phyloP scores from a whole-genome alignment of 2,797 vertebrate genomes.

The Sebastes cheni region DNA sequence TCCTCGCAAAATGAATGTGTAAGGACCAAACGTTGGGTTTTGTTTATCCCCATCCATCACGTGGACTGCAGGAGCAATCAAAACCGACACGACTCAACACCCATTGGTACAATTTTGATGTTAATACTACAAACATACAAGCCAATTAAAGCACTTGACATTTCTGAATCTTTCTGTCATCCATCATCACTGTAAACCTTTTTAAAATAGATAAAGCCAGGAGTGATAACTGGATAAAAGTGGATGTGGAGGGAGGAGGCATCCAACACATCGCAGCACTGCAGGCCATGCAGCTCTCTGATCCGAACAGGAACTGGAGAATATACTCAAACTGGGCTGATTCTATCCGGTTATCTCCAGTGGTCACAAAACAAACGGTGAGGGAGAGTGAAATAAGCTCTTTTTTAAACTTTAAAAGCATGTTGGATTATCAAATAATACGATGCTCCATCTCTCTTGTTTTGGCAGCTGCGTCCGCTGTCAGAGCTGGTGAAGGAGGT shows the following conservation, averaged over 20 bases:
- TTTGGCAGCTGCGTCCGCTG: conserved; percentile 82
- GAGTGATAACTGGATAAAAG: rapidly evolving
- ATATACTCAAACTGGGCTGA: conserved; percentile 84
- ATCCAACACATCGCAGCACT: conserved; percentile 65
- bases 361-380: conserved; percentile 87
- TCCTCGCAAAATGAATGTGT: background rate
- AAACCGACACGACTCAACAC: rapidly evolving
- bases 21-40: conserved; percentile 12
- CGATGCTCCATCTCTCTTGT: background rate
- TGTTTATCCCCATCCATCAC: background rate
- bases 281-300: conserved; percentile 60
- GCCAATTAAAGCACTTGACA: background rate
- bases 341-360: conserved; percentile 80
- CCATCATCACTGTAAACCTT: background rate
- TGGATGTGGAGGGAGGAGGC: conserved; percentile 73
- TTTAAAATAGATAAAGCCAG: rapidly evolving
- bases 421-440: background rate
- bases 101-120: background rate
- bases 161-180: background rate
- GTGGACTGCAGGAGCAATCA: background rate
- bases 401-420: background rate
- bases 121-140: background rate
- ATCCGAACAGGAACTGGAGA: conserved; percentile 77
- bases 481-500: conserved; percentile 92
- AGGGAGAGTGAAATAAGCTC: background rate